A percentile compares a stretch with the other conserved stretches of the same genome.
Evolutionary conservation across 2,888 invertebrate species (phyloP).

Genomic region (Nomada fabriciana): DNA sequence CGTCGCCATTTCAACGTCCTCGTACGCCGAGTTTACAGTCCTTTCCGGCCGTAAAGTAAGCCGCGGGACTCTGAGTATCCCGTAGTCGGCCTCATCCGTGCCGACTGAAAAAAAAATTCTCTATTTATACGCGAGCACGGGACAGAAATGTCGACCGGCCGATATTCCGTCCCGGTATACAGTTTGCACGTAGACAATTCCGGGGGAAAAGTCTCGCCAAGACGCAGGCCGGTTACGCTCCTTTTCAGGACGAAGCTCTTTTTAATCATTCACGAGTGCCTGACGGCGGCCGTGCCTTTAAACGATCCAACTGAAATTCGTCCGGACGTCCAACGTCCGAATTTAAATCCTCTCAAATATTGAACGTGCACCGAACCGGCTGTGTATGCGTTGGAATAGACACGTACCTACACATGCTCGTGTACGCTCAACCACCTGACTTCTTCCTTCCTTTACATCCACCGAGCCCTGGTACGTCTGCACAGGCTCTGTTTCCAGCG

Average conservation of each 20-base stretch:
- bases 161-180: conserved; percentile 69
- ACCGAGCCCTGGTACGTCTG: conserved; percentile 28
- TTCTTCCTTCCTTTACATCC: conserved; percentile 68
- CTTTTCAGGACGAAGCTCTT: conserved; percentile 72
- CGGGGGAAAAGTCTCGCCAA: conserved; percentile 70
- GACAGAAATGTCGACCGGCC: conserved; percentile 53
- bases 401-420: background rate
- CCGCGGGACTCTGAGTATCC: conserved; percentile 19
- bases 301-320: conserved; percentile 82
- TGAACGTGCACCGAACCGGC: conserved; percentile 73
- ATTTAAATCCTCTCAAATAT: conserved; percentile 84
- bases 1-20: conserved; percentile 29
- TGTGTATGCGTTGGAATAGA: background rate
- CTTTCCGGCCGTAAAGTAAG: conserved; percentile 52
- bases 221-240: conserved; percentile 60
- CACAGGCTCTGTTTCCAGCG: conserved; percentile 51
- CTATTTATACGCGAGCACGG: conserved; percentile 72
- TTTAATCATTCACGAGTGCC: conserved; percentile 82
- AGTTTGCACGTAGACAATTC: conserved; percentile 78
- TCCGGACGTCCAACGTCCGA: conserved; percentile 81
- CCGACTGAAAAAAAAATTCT: conserved; percentile 56
- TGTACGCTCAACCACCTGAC: conserved; percentile 26
- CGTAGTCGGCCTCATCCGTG: conserved; percentile 31
- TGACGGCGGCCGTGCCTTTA: conserved; percentile 81
- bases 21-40: conserved; percentile 50